These are phyloP conservation scores for Planococcus citri DNA, from an alignment of 1,140 invertebrate species.

Conservation along the genomic window DNA sequence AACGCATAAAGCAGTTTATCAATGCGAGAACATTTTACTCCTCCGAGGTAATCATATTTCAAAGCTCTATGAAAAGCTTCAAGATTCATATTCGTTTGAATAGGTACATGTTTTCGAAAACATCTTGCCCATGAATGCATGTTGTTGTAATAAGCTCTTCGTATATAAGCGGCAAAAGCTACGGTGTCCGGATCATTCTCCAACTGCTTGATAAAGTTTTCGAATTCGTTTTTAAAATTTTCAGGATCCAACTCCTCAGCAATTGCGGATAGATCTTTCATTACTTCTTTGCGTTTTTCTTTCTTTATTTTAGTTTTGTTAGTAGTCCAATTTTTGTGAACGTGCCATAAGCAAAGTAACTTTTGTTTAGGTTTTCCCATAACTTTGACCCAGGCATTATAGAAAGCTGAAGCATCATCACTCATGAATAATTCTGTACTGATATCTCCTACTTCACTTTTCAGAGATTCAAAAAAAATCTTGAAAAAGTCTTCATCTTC, in stretches of 20 bases:
- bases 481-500: background rate
- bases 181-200: background rate
- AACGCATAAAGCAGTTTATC: background rate
- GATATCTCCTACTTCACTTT: conserved; percentile 9
- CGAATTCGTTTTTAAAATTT: background rate
- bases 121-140: conserved; percentile 8
- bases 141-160: background rate
- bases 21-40: background rate
- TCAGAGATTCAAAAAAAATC: background rate
- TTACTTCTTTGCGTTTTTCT: background rate
- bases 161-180: conserved; percentile 7
- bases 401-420: conserved; percentile 10
- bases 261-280: background rate
- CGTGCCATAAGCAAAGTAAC: conserved; percentile 14
- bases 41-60: conserved; percentile 16
- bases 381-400: background rate
- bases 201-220: background rate
- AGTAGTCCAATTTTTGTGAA: conserved; percentile 11
- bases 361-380: background rate
- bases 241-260: background rate
- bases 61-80: background rate
- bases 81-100: conserved; percentile 20
- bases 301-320: background rate
- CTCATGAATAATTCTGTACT: conserved; percentile 14
- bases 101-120: background rate